phyloP scores from a whole-genome alignment of 2,113 vertebrate genomes.

The Plotosus lineatus region DNA sequence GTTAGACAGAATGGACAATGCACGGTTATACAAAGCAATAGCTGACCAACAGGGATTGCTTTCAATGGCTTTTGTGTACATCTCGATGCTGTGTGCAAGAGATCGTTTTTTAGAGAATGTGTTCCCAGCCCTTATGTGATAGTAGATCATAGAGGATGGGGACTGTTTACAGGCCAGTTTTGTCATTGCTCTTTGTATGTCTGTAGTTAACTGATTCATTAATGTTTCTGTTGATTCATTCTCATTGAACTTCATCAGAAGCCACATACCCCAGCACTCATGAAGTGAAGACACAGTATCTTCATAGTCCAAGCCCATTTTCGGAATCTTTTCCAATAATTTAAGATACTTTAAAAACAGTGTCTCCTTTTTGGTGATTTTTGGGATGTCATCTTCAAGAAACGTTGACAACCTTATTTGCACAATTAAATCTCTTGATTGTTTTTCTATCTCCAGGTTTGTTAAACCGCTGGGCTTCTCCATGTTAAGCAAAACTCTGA shows the following conservation, averaged over 20 bases:
- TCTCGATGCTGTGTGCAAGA: conserved; percentile 48
- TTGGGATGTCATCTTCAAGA: conserved; percentile 47
- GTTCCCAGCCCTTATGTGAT: conserved; percentile 61
- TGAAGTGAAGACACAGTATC: conserved; percentile 59
- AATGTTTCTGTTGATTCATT: conserved; percentile 4
- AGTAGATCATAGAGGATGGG: conserved; percentile 58
- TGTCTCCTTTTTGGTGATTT: conserved; percentile 48
- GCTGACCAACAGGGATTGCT: conserved; percentile 54
- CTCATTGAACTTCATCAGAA: conserved; percentile 49
- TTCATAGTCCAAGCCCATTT: neutral
- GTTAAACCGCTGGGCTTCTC: neutral
- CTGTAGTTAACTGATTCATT: conserved; percentile 19
- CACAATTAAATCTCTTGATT: conserved; percentile 41
- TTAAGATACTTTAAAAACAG: conserved; percentile 60
- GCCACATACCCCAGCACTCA: conserved; percentile 69
- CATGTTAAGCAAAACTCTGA: fast-evolving
- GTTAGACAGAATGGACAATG: conserved; percentile 51
- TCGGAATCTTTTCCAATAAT: conserved; percentile 40
- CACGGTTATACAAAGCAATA: conserved; percentile 64
- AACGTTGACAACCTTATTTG: conserved; percentile 15
- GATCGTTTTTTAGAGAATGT: conserved; percentile 16
- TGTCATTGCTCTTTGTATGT: conserved; percentile 38
- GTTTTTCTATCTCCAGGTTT: conserved; percentile 33
- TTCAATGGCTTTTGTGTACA: conserved; percentile 61
- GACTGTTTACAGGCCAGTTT: conserved; percentile 45